Evolutionary conservation across 2,113 vertebrate species (phyloP), one percentile per base, ranked within the genome.

Genomic region (Malurus melanocephalus): DNA sequence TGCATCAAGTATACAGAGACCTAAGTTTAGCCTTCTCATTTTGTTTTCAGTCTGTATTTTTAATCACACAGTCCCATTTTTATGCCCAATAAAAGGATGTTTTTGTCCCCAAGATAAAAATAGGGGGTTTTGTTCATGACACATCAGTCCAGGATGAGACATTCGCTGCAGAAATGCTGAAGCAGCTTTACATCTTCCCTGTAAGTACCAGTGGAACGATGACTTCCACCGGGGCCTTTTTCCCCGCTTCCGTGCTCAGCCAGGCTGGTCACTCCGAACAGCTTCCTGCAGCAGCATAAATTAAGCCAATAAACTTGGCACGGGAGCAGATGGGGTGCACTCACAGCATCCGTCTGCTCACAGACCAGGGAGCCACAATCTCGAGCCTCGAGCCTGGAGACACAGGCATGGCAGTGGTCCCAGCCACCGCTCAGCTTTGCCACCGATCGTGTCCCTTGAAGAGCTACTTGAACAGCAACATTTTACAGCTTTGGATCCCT

Each of bases 341-440:
- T 60, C 83, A 49, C 53, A 71, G 35, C 56, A 48, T 6, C 26
- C 5, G 1, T n/a, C 75, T 69, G 82, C 64, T 85, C 0, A 1
- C 56, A 66, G 67, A 26, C 8, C 28, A 16, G 62, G 55, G 42
- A 76, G 84, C 59, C 0, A 1, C 5, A 16, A 42, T 46, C 56
- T 59, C 10, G 0, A 65, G 45, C 71, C 2, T 11, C 5, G 10
- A 60, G 52, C 73, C 80, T 9, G 3, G 2, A 74, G 60, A n/a
- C 21, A 4, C 0, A 0, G 43, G 69, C 8, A 0, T 0, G 28
- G 73, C 51, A 9, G 3, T 1, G 30, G 27, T 42, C 64, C 49
- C 35, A 3, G 62, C 13, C 49, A n/a, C 67, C 0, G 0, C 80
- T 65, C 71, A 19, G 57, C 43, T 55, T 19, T 20, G 45, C n/a